A percentile compares a stretch with the other conserved stretches of the same genome.
Conservation (phyloP, 2,888 invertebrate genomes). For the Tenodera sinensis region DNA sequence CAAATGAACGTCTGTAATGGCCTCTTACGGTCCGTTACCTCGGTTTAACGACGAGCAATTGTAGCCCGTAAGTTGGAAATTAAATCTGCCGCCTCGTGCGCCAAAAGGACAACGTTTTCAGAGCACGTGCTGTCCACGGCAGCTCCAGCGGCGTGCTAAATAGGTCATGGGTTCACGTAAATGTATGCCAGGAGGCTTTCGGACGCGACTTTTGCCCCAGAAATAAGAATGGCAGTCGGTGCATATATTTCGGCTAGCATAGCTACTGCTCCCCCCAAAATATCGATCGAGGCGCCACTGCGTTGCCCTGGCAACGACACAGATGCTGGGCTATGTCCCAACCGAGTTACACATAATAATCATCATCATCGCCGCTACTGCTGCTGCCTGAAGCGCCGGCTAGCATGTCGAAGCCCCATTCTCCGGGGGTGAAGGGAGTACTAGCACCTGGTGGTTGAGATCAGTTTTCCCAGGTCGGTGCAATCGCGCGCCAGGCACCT, state of each 20-base stretch:
- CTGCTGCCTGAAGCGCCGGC: no score
- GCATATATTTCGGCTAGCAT: background rate
- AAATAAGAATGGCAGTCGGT: background rate
- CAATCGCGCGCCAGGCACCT: background rate
- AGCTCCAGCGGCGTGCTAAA: background rate
- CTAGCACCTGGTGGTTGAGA: background rate
- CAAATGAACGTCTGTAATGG: background rate
- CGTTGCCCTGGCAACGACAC: slow-evolving; percentile 3
- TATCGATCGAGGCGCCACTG: background rate
- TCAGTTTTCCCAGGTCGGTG: background rate
- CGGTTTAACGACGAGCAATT: background rate
- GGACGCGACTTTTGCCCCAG: background rate
- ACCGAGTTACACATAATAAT: background rate
- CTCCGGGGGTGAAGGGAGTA: background rate
- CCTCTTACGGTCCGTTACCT: background rate
- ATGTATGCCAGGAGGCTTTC: background rate
- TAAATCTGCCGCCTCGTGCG: background rate
- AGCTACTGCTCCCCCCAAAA: background rate
- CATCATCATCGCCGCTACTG: background rate
- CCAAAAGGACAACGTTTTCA: no score
- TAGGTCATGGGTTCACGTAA: background rate
- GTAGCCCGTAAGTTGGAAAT: background rate
- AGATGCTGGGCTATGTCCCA: background rate
- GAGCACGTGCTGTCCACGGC: background rate
- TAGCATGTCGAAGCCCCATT: background rate